Evolutionary conservation across 2,797 vertebrate species (phyloP), one percentile per base, ranked within the genome.

Genomic region (Cossypha polioptera): DNA sequence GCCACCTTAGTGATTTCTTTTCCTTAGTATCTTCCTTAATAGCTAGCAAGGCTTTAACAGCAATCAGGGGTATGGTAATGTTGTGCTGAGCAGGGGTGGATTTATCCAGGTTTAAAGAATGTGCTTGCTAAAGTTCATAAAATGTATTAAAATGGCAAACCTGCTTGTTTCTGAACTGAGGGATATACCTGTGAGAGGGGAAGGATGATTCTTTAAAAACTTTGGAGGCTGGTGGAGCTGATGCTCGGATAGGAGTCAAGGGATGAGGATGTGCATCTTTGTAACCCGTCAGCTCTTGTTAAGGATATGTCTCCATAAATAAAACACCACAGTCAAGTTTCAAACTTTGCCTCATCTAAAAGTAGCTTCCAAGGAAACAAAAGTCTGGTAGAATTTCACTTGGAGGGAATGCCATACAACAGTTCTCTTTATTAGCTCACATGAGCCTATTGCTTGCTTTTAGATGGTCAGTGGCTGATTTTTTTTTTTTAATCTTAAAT

Each of bases 41-140:
- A 96, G 38, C 71, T 87, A 51, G 67, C 35, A 67, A 84, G 29
- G 36, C 58, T 95, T 90, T 81, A 72, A 53, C 21, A 81, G 72
- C 36, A 92, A 65, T 36, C 42, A 62, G 67, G 18, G 26, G 62
- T 61, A 11, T 0, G 9, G 72, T 85, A 83, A 78, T 28, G 35
- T 42, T 77, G 17, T 87, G 89, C 85, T 94, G 69, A 91, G 62
- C 42, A 65, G 75, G 66, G 48, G 58, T 42, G 73, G 90, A 96
- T 95, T 94, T 92, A 73, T 69, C 40, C 59, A 92, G 63, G 57
- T 91, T 71, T 94, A 66, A 92, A 83, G 57, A 83, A 83, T 67
- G 16, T 77, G 33, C 50, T 94, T 91, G 68, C 43, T 47, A 2
- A 81, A 92, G 48, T 67, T 90, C 59, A 63, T 91, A 67, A 87